phyloP scores from a whole-genome alignment of 2,113 vertebrate species.

The Microcebus griseorufus region DNA sequence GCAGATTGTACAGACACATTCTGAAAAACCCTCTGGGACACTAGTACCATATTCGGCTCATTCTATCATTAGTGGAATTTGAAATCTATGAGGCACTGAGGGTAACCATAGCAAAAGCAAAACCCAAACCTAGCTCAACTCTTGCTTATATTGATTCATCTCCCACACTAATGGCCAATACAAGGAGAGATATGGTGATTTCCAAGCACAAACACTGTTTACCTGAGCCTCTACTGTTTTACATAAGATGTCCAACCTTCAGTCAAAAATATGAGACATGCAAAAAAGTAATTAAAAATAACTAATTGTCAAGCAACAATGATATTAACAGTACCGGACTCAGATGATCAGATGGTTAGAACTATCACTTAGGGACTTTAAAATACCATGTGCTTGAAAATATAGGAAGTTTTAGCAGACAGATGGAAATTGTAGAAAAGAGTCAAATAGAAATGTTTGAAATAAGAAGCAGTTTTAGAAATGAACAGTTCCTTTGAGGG shows the following conservation, averaged over 20 bases:
- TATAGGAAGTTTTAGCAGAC: not conserved
- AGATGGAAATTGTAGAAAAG: not conserved
- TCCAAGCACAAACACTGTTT: not conserved
- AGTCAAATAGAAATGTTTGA: not conserved
- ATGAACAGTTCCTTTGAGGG: not conserved
- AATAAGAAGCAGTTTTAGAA: not conserved
- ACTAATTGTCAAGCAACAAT: not conserved
- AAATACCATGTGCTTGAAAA: not conserved
- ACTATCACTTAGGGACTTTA: not conserved
- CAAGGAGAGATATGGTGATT: not conserved
- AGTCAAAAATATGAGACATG: not conserved
- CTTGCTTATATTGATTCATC: not conserved
- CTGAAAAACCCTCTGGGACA: not conserved
- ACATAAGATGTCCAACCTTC: not conserved
- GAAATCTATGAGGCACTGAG: not conserved
- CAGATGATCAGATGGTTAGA: not conserved
- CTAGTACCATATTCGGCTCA: not conserved
- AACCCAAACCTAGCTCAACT: not conserved
- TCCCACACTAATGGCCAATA: not conserved
- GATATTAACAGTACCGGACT: not conserved
- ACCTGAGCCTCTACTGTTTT: not conserved
- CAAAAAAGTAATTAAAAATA: not conserved
- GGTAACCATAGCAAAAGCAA: not conserved
- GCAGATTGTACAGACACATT: not conserved
- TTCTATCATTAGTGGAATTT: not conserved